Conservation (phyloP, 2,113 vertebrate species). For the Takifugu flavidus region DNA sequence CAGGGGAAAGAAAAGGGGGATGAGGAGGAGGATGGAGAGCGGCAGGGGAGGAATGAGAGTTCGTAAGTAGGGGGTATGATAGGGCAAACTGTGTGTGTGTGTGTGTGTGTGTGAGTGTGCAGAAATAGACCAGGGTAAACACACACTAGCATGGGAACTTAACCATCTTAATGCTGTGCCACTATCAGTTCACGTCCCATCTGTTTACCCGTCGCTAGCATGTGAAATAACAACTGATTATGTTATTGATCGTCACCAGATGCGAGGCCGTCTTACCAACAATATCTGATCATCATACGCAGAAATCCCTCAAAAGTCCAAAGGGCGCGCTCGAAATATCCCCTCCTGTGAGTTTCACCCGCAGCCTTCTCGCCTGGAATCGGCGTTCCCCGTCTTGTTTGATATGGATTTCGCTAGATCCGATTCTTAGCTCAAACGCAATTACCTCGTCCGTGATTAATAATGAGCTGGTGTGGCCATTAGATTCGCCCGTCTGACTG, state of each 20-base stretch:
- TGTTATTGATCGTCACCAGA: no score
- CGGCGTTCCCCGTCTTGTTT: not conserved
- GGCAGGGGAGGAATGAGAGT: constrained; percentile 61
- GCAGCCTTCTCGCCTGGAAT: not conserved
- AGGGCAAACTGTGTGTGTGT: constrained; percentile 59
- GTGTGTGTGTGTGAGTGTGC: constrained; percentile 49
- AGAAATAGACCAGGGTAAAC: constrained; percentile 89
- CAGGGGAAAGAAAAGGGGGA: constrained; percentile 67
- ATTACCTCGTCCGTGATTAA: not conserved
- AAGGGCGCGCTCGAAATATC: no score
- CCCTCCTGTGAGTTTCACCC: no score
- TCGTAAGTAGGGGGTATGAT: constrained; percentile 57
- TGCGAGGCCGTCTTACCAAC: no score
- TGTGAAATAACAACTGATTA: no score
- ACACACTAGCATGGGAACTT: constrained; percentile 84
- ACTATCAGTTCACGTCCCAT: constrained; percentile 35
- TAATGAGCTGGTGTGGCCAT: not conserved
- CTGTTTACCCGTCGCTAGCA: not conserved
- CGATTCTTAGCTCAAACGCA: not conserved
- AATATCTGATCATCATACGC: no score
- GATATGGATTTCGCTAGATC: not conserved
- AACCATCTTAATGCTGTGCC: constrained; percentile 65
- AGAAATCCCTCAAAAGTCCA: no score
- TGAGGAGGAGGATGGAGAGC: constrained; percentile 24
- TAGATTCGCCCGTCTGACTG: not conserved